Base-by-base conservation (phyloP, 2,888 invertebrate species). In the Erebia ligea region DNA sequence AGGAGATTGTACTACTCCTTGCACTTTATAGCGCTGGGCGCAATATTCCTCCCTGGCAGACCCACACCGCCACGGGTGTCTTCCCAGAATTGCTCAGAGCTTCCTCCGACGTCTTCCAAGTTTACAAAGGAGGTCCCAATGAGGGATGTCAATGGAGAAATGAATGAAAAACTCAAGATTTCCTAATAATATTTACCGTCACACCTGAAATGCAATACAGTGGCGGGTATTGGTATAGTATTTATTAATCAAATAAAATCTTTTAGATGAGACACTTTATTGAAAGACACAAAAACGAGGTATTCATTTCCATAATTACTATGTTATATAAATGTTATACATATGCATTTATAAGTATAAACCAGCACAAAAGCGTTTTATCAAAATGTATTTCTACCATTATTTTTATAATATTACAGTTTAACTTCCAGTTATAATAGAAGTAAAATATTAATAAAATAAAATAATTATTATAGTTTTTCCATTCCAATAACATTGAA, bases 1-100 rank as follows among this genome's bases (percentile, higher is more conserved):
- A 95, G 95, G 82, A 94, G 92, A 90, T 92, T 94, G 76, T 95
- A 90, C 84, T 94, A 93, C 79, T 94, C 93, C 0, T 83, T 94
- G 11, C 94, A 94, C 75, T 92, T 94, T 75, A 87, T 93, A 48
- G 93, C 94, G 1, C 73, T 94, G 68, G 93, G 93, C 56, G 90
- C 93, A 0, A 76, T 93, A 75, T 81, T 94, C 19, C 79, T 94
- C 63, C 94, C 94, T 2, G 81, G 83, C 34, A 85, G 84, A 67
- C 68, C 74, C 0, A 81, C 74, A 68, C 21, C 48, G 68, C 19
- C 54, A 19, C 54, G 57, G 11, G 50, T 42, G 48, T 17, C 63
- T 21, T 52, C 74, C 54, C 75, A 73, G 78, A 67, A 78, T 68
- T 61, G 19, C 48, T 40, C 65, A 74, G 86, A 88, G 58, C 75